phyloP scores from a whole-genome alignment of 2,888 invertebrate species.

The Synergus gifuensis region DNA sequence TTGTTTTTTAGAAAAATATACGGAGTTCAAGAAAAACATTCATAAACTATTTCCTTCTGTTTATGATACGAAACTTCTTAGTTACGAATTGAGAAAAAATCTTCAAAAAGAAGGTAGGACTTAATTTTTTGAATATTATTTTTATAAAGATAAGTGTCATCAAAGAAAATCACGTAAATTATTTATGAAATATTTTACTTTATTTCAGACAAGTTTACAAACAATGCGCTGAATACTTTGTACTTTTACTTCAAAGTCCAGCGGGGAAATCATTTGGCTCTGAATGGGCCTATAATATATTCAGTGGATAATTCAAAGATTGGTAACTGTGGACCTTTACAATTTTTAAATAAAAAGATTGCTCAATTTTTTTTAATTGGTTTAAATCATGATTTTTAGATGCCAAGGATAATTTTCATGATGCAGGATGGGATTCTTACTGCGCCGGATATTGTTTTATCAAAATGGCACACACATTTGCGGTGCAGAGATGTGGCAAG shows the following conservation, averaged over 20 bases:
- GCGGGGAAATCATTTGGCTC: constrained; percentile 72
- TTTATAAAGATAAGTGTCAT: constrained; percentile 13
- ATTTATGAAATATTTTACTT: constrained; percentile 25
- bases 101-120: constrained; percentile 74
- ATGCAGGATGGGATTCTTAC: constrained; percentile 92
- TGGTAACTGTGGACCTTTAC: constrained; percentile 9
- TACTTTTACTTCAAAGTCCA: constrained; percentile 82
- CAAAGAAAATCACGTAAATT: constrained; percentile 23
- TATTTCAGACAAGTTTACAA: constrained; percentile 78
- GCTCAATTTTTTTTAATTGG: constrained; percentile 38
- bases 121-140: not conserved
- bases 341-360: constrained; percentile 16
- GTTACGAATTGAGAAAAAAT: constrained; percentile 79
- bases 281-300: constrained; percentile 76
- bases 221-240: constrained; percentile 80
- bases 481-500: constrained; percentile 78
- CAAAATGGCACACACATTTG: constrained; percentile 82
- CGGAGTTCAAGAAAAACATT: constrained; percentile 82
- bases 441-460: constrained; percentile 87
- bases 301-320: constrained; percentile 52
- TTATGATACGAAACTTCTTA: constrained; percentile 87
- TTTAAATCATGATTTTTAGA: constrained; percentile 46
- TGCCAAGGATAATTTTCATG: constrained; percentile 79
- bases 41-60: constrained; percentile 83
- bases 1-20: constrained; percentile 78